Base-by-base conservation (phyloP, 1,140 invertebrate species). In the Apocrypta bakeri region DNA sequence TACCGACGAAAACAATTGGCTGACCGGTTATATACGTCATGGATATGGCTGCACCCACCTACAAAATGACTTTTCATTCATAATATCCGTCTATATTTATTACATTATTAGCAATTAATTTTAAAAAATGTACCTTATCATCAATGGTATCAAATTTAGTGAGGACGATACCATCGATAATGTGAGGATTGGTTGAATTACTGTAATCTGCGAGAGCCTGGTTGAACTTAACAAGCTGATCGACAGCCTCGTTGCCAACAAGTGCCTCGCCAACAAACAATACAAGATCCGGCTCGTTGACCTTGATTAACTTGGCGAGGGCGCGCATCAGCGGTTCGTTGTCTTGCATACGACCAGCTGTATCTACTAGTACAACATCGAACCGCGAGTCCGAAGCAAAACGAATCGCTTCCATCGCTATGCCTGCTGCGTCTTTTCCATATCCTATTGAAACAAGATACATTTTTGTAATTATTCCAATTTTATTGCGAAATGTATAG, bases 11-110 rank as follows among this genome's bases (percentile, higher is more conserved):
- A 31, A 99, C 98, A 84, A 99, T 99, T 0, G 99, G 99, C 91
- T 99, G 98, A 9, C 99, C 99, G 42, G 99, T 99, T 80, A 99
- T 99, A 89, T 99, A 99, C 0, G 99, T 99, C 99, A 99, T 99
- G 11, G 99, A 99, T 86, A 99, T 98, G 66, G 99, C 98, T 75
- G 99, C 99, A 29, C 99, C 99, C 72, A 99, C 98, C 96, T 97
- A 86, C 64, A 93, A 92, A 85, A 85, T 80, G 33, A 37, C 37
- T n/a, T n/a, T 21, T 33, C 2, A 17, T 71, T n/a, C 25, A 29
- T 25, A 27, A 29, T 27, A n/a, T 27, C 27, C 25, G 14, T 12
- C n/a, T 24, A 1, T 24, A 2, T 14, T 24, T 27, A 69, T 74
- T 64, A 66, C 24, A 66, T 29, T 29, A 64, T 72, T 29, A 68